Percentiles rank a stretch among this genome's conserved stretches.
Conservation (phyloP, 2,113 vertebrate species). For the Malurus cyaneus region DNA sequence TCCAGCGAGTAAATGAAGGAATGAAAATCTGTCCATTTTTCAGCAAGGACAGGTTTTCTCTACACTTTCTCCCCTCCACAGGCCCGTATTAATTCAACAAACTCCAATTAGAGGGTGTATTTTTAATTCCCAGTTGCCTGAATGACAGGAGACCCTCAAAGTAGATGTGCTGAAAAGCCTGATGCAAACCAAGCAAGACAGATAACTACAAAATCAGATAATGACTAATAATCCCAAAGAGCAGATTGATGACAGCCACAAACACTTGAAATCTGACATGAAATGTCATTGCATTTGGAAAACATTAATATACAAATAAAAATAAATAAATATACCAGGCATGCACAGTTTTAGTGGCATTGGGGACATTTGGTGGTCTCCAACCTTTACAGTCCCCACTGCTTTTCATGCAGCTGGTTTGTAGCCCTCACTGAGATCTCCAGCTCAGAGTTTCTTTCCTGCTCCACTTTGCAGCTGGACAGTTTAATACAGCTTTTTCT, state of each 20-base stretch:
- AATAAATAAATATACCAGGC: background rate
- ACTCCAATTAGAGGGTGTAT: background rate
- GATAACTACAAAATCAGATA: background rate
- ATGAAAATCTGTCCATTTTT: background rate
- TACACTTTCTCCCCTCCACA: background rate
- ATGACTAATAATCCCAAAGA: background rate
- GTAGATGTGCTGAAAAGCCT: background rate
- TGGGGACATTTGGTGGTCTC: background rate
- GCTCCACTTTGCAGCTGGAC: accelerated
- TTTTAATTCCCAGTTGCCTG: background rate
- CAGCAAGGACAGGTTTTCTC: background rate
- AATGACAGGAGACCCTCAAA: background rate
- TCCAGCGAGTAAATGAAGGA: background rate
- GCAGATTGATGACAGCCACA: background rate
- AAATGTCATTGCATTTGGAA: background rate
- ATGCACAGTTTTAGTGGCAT: background rate
- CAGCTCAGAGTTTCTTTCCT: background rate
- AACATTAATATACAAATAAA: background rate
- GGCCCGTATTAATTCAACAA: background rate
- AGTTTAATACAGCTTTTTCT: too few species aligned
- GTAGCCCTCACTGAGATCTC: background rate
- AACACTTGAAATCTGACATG: background rate
- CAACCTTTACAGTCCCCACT: background rate
- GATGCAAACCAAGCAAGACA: background rate
- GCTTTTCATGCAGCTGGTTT: background rate